These are phyloP conservation scores for Ochotona curzoniae DNA, from an alignment of 2,113 vertebrate species.

Conservation along the genomic window DNA sequence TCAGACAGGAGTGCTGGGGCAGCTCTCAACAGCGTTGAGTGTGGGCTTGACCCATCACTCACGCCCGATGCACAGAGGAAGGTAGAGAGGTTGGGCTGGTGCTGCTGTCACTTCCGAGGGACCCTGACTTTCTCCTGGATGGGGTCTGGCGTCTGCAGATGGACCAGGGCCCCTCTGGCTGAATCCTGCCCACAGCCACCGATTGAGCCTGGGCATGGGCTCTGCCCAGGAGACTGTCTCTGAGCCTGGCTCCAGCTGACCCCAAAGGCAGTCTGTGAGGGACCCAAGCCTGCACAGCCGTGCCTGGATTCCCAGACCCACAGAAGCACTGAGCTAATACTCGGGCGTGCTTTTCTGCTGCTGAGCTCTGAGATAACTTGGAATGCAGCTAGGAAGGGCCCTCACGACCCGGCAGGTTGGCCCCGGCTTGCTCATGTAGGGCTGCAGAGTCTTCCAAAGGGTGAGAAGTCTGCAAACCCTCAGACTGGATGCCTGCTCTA, in stretches of 20 bases:
- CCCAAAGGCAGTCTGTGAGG: rapidly evolving
- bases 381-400: rapidly evolving
- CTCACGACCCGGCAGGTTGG: neutral
- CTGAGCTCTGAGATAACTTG: neutral
- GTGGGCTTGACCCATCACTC: neutral
- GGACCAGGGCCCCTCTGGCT: too few species aligned
- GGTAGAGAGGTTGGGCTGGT: neutral
- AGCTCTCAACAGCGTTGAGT: neutral
- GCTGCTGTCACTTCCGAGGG: too few species aligned
- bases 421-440: too few species aligned
- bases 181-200: too few species aligned
- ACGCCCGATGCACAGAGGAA: neutral
- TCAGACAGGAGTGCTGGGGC: neutral
- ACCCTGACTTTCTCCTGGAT: too few species aligned
- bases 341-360: neutral
- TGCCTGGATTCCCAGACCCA: neutral
- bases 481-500: rapidly evolving
- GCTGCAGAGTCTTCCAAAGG: neutral
- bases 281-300: too few species aligned
- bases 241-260: neutral
- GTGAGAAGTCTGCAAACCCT: neutral
- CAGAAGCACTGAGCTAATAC: neutral
- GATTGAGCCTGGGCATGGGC: neutral
- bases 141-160: too few species aligned
- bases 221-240: neutral